phyloP scores from a whole-genome alignment of 2,797 vertebrate species.

The Muscicapa comitata region DNA sequence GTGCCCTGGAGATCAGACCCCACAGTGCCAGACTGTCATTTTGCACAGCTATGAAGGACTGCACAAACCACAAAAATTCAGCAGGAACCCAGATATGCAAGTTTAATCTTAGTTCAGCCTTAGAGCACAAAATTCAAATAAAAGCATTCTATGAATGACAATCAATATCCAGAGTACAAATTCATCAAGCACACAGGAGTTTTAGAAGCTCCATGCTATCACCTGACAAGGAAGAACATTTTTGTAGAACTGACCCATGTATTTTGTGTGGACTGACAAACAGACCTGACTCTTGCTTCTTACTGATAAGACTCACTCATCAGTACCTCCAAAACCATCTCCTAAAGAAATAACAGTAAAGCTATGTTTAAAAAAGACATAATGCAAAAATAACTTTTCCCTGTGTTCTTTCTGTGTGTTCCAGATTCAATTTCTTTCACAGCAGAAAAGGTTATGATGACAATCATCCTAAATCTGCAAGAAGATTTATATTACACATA shows the following conservation, averaged over 20 bases:
- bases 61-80: not conserved
- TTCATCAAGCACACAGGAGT: not conserved
- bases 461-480: not conserved
- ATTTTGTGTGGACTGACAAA: not conserved
- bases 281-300: not conserved
- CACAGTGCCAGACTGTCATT: not conserved
- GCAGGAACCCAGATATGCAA: not conserved
- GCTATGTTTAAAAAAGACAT: not conserved
- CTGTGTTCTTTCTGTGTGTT: not conserved
- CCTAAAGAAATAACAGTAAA: not conserved
- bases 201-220: not conserved
- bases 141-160: not conserved
- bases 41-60: not conserved
- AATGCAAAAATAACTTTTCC: not conserved
- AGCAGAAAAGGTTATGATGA: not conserved
- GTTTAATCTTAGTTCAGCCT: not conserved
- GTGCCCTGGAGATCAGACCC: not conserved
- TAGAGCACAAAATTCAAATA: not conserved
- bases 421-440: not conserved
- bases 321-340: not conserved
- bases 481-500: not conserved
- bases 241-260: not conserved
- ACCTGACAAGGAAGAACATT: not conserved
- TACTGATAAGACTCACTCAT: not conserved
- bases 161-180: not conserved